These are phyloP conservation scores for Anaspis maculata DNA, from an alignment of 2,888 invertebrate species.

Conservation along the genomic window DNA sequence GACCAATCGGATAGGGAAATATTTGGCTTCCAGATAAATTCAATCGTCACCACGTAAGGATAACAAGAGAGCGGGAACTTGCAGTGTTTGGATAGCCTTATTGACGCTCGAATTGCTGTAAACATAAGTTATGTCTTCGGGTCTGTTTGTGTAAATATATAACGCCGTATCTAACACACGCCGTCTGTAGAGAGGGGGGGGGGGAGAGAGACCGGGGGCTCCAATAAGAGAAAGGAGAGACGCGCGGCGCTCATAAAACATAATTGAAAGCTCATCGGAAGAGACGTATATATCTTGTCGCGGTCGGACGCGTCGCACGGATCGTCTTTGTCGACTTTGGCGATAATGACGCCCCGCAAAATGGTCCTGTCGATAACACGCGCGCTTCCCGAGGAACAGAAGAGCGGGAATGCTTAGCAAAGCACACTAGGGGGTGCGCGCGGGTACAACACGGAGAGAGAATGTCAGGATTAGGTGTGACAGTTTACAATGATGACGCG, in stretches of 20 bases:
- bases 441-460: no score
- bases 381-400: constrained; percentile 4
- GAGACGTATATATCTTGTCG: constrained; percentile 33
- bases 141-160: neutral
- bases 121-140: neutral
- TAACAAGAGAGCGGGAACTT: no score
- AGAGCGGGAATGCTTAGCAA: no score
- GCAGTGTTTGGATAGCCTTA: neutral
- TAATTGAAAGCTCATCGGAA: constrained; percentile 36
- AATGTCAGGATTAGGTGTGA: neutral
- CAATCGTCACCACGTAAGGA: no score
- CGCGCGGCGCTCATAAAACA: constrained; percentile 31
- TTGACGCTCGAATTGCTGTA: neutral
- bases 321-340: constrained; percentile 26
- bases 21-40: no score
- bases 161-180: no score
- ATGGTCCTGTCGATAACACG: constrained; percentile 35
- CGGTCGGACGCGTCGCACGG: constrained; percentile 25
- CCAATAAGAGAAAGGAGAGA: constrained; percentile 19
- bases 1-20: no score
- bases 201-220: constrained; percentile 1
- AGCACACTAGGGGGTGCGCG: no score
- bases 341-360: constrained; percentile 36
- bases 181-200: no score
- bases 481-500: neutral